Base-by-base conservation (phyloP, 2,113 vertebrate genomes). In the Alligator mississippiensis region DNA sequence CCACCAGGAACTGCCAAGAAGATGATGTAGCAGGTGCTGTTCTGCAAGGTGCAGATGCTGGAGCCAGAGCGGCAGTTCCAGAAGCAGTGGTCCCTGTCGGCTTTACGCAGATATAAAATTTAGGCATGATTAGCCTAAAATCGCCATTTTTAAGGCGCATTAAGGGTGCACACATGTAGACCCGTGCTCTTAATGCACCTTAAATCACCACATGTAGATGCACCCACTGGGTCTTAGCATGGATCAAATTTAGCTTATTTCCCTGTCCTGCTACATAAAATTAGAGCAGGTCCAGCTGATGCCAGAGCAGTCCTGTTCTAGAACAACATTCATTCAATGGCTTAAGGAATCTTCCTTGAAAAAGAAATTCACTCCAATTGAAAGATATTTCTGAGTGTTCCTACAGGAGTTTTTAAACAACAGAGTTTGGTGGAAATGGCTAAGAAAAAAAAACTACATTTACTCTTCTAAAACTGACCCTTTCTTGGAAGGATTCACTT, bases 401-500 rank as follows among this genome's bases (percentile, higher is more conserved):
- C 88, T 28, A 58, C 21, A 87, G 28, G 25, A 92, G 87, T 70
- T 92, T 68, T 25, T 74, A 22, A 92, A 84, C 62, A 16, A 64
- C 34, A 34, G n/a, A 70, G 34, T 11, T 70, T n/a, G 12, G 19
- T 38, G 19, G 30, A 21, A 72, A 72, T 38, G 34, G 24, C 34
- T 19, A 72, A 72, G 21, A 72, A 72, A 70, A 18, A 70, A 81
- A 68, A 8, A 77, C 2, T 70, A 19, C 27, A 76, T 88, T 85
- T 78, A 91, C 90, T 93, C 25, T 83, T 91, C 19, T 27, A 30
- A 30, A 93, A 93, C 22, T 81, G 82, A 91, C 82, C 88, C 47
- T 87, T 77, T 85, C 94, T 95, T 34, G 59, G n/a, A 11, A 92
- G 88, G 54, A 90, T 78, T 88, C 93, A 95, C 92, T 93, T 87